phyloP scores from a whole-genome alignment of 1,140 invertebrate genomes.

The Drosophila littoralis region DNA sequence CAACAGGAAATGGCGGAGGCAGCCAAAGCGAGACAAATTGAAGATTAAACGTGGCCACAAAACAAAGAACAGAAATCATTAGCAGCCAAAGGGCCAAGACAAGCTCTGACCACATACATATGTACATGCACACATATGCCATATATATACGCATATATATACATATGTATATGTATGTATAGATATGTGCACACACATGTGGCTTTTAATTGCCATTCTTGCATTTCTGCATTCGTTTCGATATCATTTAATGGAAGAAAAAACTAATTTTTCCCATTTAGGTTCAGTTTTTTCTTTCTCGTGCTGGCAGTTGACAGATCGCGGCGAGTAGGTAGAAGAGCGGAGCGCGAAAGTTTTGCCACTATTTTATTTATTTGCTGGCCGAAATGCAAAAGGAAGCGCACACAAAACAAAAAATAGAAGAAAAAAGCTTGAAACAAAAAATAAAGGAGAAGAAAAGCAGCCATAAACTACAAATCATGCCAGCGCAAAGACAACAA shows the following conservation, averaged over 20 bases:
- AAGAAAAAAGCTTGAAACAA: conserved; percentile 10
- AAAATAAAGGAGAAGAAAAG: conserved; percentile 56
- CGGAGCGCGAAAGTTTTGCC: conserved; percentile 49
- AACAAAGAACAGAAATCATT: neutral
- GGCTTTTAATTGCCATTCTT: conserved; percentile 70
- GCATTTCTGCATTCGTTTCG: conserved; percentile 57
- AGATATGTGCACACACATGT: conserved; percentile 22
- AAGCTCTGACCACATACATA: neutral
- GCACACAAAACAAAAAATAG: conserved; percentile 23
- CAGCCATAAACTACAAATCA: conserved; percentile 81
- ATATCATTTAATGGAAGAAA: conserved; percentile 41
- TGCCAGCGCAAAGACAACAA: conserved; percentile 63
- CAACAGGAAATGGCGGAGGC: conserved; percentile 23
- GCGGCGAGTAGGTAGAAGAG: conserved; percentile 11
- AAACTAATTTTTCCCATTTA: conserved; percentile 65
- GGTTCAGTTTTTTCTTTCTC: conserved; percentile 39
- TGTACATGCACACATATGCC: neutral
- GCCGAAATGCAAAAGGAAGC: conserved; percentile 61
- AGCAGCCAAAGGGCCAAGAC: conserved; percentile 5
- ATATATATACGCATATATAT: neutral
- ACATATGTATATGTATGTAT: neutral
- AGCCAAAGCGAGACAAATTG: conserved; percentile 39
- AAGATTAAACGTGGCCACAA: conserved; percentile 36
- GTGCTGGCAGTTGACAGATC: conserved; percentile 33
- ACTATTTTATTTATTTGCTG: conserved; percentile 75